Base-by-base conservation (phyloP, 2,888 invertebrate species). In the Poecilus cupreus region DNA sequence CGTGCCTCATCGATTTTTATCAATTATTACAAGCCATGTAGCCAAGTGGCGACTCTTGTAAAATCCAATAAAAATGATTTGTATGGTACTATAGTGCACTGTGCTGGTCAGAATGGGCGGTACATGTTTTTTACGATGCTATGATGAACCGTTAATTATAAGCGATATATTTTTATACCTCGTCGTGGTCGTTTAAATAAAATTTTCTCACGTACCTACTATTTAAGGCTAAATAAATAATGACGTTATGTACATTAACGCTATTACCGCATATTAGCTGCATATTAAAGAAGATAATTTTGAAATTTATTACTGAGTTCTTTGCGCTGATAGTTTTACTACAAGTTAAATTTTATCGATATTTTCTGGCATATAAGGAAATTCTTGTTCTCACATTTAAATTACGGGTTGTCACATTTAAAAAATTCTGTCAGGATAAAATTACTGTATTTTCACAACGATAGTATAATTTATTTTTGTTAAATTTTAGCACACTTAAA, bases 51-150 rank as follows among this genome's bases (percentile, higher is more conserved):
- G 60, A 22, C 26, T 26, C 60, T 60, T 60, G 13, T 60, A 60
- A 60, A 60, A 60, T 24, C 60, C 60, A 26, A 60, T 60, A 60
- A 60, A 60, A 60, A 60, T 60, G 26, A 60, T 60, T 60, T 60
- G 60, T 60, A 60, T 26, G 54, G 54, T 54, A 11, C 0, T 22
- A 22, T 22, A 20, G 11, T 13, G 26, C 24, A 22, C 5, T 60
- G 57, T 39, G 13, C 26, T n/a, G 24, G 26, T 26, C 60, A 24
- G 26, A 8, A 43, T 11, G 13, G 60, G n/a, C 26, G 60, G 11
- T 60, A 24, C 60, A 24, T 5, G 11, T 60, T 60, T 60, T 26
- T 60, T 60, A 60, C 26, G n/a, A 13, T 20, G 11, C 22, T 54
- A 54, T 54, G 26, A 60, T 26, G 13, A 60, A 60, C 60, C 43